A percentile compares a stretch with the other conserved stretches of the same genome.
These are phyloP conservation scores for Falco cherrug DNA, from an alignment of 2,797 vertebrate genomes.

Conservation along the genomic window DNA sequence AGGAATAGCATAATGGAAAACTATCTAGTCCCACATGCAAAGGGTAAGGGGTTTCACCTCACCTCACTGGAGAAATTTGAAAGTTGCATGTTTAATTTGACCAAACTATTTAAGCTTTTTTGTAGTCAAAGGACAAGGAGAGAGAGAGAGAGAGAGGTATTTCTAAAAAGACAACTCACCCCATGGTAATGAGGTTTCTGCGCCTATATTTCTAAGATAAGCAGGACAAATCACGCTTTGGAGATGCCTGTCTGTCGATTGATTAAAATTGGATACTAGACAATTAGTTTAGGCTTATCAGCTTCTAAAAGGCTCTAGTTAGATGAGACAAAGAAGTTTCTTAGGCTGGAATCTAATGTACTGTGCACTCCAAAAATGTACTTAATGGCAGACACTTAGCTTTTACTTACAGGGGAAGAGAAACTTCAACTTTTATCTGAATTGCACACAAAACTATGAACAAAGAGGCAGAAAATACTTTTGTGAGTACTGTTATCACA, in stretches of 20 bases:
- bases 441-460: not conserved
- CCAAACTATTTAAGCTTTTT: not conserved
- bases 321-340: not conserved
- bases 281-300: conserved; percentile 50
- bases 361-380: not conserved
- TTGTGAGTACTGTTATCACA: not conserved
- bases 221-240: not conserved
- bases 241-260: not conserved
- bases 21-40: not conserved
- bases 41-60: not conserved
- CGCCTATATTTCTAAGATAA: conserved; percentile 41
- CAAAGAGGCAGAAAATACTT: not conserved
- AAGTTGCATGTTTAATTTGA: not conserved
- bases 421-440: conserved; percentile 7
- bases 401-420: not conserved
- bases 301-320: not conserved
- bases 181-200: conserved; percentile 4
- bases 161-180: conserved; percentile 21
- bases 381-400: not conserved
- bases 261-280: conserved; percentile 23
- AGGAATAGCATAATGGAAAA: not conserved
- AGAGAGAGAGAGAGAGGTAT: not conserved
- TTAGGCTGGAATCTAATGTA: not conserved
- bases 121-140: not conserved
- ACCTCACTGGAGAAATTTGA: not conserved